Base-by-base conservation (phyloP, 2,113 vertebrate species). In the Excalfactoria chinensis region DNA sequence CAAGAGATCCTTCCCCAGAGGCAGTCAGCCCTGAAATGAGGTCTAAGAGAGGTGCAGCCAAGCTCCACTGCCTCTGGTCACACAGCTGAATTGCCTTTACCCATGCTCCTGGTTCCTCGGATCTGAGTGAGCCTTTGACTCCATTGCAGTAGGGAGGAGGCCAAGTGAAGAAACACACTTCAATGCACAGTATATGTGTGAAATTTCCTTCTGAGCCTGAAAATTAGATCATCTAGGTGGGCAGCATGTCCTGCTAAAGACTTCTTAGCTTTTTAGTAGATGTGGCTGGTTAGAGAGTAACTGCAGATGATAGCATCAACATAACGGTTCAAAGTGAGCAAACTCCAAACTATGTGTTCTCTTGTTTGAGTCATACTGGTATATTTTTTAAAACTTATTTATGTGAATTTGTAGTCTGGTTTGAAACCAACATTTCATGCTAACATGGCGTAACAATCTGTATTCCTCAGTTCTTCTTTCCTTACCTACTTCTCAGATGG, bases 271-370 rank as follows among this genome's bases (percentile, higher is more conserved):
- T n/a, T 71, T 59, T 37, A 59, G 16, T 8, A 81, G 56, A 11
- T 3, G 4, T 28, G 37, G 6, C 12, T 81, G 49, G 6, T 64
- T 46, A 35, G 17, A 64, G 63, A 32, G 19, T 28, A 41, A 25
- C 58, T 55, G 5, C 46, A 71, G 70, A 10, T 35, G 58, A 11
- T 40, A 34, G 30, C 51, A 66, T 34, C 13, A 22, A 48, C 17
- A 9, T 28, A 43, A 53, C 7, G 20, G 34, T 53, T 93, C 70
- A 56, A 20, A 53, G 21, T 6, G 34, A 93, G 17, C 51, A 35
- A 28, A 28, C 16, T 40, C 16, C 5, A 7, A 46, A 18, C 37
- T 68, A 23, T 0, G 3, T 6, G 15, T 0, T 1, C 20, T 23
- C 32, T 46, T 20, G n/a, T 66, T 53, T n/a, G 22, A 79, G 18